Conservation (phyloP, 2,113 vertebrate genomes). For the Colistium nudipinnis region DNA sequence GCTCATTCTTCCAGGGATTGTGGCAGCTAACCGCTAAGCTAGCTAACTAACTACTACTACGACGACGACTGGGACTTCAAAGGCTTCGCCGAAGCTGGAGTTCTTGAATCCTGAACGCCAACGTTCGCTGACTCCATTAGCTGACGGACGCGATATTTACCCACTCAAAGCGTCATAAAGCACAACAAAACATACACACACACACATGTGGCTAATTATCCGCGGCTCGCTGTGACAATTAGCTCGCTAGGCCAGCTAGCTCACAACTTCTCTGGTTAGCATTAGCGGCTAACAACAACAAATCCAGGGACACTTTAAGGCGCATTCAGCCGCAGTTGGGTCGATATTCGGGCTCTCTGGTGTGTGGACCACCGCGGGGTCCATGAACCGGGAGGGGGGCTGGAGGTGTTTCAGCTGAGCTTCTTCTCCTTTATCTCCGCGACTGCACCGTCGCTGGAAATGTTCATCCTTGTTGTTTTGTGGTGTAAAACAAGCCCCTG, state of each 20-base stretch:
- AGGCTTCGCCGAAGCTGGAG: conserved; percentile 39
- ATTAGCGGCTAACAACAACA: conserved; percentile 75
- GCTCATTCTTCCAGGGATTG: conserved; percentile 76
- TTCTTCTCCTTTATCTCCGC: conserved; percentile 26
- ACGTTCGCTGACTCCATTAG: conserved; percentile 61
- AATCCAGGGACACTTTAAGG: conserved; percentile 38
- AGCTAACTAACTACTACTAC: conserved; percentile 43
- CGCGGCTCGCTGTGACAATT: conserved; percentile 11
- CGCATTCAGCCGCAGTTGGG: conserved; percentile 46
- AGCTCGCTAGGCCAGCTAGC: conserved; percentile 68
- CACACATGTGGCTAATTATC: conserved; percentile 30
- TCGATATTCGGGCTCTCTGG: conserved; percentile 23
- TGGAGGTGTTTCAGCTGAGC: conserved; percentile 17
- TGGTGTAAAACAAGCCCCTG: conserved; percentile 59
- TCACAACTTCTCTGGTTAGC: conserved; percentile 67
- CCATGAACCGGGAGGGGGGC: background rate
- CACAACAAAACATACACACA: too few species aligned
- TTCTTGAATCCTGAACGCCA: conserved; percentile 33
- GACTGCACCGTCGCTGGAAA: conserved; percentile 39
- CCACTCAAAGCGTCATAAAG: background rate
- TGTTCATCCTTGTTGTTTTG: conserved; percentile 68
- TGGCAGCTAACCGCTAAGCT: conserved; percentile 65
- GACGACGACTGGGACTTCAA: conserved; percentile 27
- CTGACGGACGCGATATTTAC: conserved; percentile 9
- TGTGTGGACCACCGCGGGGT: background rate